These are phyloP conservation scores for Sturmia bella DNA, from an alignment of 2,888 invertebrate species.

Conservation along the genomic window DNA sequence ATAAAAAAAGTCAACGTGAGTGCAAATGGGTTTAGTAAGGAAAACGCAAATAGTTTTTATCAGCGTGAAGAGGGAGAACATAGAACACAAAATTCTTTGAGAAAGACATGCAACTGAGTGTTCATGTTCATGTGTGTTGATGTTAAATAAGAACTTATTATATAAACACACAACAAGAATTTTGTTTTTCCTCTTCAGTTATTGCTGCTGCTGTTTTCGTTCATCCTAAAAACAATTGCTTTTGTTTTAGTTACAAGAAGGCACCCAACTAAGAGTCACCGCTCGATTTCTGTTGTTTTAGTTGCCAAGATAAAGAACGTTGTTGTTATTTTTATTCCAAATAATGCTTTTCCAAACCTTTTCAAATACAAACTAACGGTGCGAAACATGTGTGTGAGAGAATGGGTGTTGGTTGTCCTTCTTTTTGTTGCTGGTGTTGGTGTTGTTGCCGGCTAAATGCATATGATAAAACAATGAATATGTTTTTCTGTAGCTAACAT, in stretches of 20 bases:
- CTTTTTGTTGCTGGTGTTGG: constrained; percentile 3
- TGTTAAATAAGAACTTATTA: constrained; percentile 48
- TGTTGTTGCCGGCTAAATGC: neutral
- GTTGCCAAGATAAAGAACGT: constrained; percentile 4
- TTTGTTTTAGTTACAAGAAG: constrained; percentile 49
- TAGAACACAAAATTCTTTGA: too few species aligned
- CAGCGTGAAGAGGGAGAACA: too few species aligned
- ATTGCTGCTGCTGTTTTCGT: constrained; percentile 15
- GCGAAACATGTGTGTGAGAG: neutral
- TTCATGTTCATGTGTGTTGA: neutral
- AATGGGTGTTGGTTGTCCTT: constrained; percentile 22
- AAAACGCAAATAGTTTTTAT: too few species aligned
- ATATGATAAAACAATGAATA: too few species aligned
- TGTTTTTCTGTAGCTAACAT: too few species aligned
- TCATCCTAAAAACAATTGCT: constrained; percentile 70
- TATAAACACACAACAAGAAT: constrained; percentile 50
- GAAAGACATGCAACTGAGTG: too few species aligned
- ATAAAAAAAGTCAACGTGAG: too few species aligned
- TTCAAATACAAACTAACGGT: constrained; percentile 48
- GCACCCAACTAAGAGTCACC: constrained; percentile 16
- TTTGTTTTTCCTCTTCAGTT: constrained; percentile 8
- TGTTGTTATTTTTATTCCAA: constrained; percentile 25
- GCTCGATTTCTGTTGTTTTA: constrained; percentile 20
- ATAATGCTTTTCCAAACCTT: constrained; percentile 2
- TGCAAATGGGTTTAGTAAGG: too few species aligned